Base-by-base conservation (phyloP, 1,140 invertebrate genomes). In the Temnothorax nylanderi region DNA sequence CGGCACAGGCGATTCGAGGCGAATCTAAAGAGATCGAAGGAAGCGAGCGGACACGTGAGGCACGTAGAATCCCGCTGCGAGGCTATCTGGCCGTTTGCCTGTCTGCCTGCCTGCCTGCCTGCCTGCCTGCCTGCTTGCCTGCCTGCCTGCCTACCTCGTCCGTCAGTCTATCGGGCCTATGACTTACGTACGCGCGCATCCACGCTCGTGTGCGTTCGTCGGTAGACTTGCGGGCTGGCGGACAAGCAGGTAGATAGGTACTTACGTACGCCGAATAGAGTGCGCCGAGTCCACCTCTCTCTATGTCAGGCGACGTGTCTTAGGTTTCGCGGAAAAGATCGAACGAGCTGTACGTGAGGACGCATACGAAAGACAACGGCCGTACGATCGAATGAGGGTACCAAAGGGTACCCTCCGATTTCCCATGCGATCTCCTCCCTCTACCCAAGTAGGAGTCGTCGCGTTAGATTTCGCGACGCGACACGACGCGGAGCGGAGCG, bases 311-410 rank as follows among this genome's bases (percentile, higher is more conserved):
- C 90, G 84, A 89, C 92, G 89, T 91, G 90, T 74, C 91, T 91
- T 87, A 71, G 82, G 88, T 91, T 95, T 95, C 95, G 94, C 93
- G 92, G 94, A 95, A 94, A 94, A 90, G 93, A 93, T 91, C 91
- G 92, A 93, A 93, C 93, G 91, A 92, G 91, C 60, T 71, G 90
- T 92, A 93, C 93, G 92, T 92, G 92, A 93, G 92, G 93, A 93
- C 90, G 93, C 93, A 91, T 92, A 91, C 91, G 86, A 93, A 93
- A 87, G 92, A 58, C 88, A 85, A 64, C 78, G 84, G 47, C 37
- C 37, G 71, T 49, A 37, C 74, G 75, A 87, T 90, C 85, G 89
- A 90, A 86, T 54, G 81, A 72, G 74, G 56, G 62, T 90, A 77
- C 54, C 67, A n/a, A 21, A 75, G 44, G 44, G 60, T 81, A 51